Conservation (phyloP, 1,140 invertebrate genomes). For the Metaphire vulgaris region DNA sequence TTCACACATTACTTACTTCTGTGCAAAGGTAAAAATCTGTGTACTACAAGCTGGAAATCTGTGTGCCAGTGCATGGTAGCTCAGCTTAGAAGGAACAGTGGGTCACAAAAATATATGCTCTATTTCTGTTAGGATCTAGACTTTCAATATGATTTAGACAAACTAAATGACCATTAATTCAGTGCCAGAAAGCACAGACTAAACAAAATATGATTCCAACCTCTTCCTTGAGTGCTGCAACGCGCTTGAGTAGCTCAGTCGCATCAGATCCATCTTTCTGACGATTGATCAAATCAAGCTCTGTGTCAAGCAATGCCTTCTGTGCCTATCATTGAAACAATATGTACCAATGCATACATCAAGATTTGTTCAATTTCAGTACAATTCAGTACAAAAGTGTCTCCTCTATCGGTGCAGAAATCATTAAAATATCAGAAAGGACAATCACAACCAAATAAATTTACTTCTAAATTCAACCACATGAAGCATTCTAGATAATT, state of each 20-base stretch:
- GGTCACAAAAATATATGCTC: too few species aligned
- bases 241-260: conserved; percentile 64
- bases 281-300: conserved; percentile 76
- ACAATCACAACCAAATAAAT: not conserved
- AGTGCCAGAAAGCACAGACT: too few species aligned
- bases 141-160: too few species aligned
- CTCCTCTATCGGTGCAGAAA: not conserved
- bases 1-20: too few species aligned
- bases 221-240: conserved; percentile 65
- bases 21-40: too few species aligned
- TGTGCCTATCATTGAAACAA: too few species aligned
- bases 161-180: too few species aligned
- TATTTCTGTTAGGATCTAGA: too few species aligned
- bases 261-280: conserved; percentile 67
- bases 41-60: too few species aligned
- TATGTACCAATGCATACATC: not conserved
- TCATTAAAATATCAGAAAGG: not conserved
- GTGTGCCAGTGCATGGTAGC: too few species aligned
- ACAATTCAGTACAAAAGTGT: not conserved
- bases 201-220: conserved; percentile 55
- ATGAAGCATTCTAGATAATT: not conserved
- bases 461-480: not conserved
- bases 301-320: conserved; percentile 77
- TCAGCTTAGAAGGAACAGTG: too few species aligned
- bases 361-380: not conserved